Conservation (phyloP, 2,797 vertebrate genomes). For the Ispidina lecontei region DNA sequence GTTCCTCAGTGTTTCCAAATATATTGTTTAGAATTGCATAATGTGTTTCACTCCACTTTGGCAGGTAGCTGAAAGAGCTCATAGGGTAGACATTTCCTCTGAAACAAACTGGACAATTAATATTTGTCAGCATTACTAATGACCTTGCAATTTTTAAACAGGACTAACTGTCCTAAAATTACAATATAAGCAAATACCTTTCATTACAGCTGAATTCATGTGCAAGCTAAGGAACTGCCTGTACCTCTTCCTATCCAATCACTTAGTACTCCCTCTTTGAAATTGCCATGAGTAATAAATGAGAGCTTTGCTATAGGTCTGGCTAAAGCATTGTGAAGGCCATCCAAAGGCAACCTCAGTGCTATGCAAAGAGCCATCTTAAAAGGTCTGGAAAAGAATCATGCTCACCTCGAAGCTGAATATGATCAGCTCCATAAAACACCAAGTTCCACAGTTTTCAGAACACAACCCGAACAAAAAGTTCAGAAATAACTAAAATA, state of each 20-base stretch:
- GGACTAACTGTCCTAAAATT: constrained; percentile 31
- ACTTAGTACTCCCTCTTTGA: constrained; percentile 21
- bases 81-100: constrained; percentile 9
- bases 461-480: background rate
- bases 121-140: constrained; percentile 34
- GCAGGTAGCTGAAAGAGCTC: constrained; percentile 18
- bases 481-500: background rate
- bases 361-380: constrained; percentile 26
- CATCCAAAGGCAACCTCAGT: constrained; percentile 3
- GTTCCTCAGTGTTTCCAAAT: constrained; percentile 6
- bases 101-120: constrained; percentile 21
- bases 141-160: constrained; percentile 38
- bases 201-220: constrained; percentile 44
- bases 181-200: constrained; percentile 49
- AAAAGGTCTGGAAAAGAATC: constrained; percentile 1
- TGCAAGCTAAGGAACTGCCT: constrained; percentile 28
- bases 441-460: background rate
- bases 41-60: constrained; percentile 15
- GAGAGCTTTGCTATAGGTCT: constrained; percentile 32
- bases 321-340: background rate
- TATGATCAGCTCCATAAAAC: background rate
- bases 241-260: constrained; percentile 17
- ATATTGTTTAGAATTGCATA: background rate
- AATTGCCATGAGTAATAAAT: constrained; percentile 30
- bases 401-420: background rate